Base-by-base conservation (phyloP, 2,888 invertebrate species). In the Drosophila aldrichi region DNA sequence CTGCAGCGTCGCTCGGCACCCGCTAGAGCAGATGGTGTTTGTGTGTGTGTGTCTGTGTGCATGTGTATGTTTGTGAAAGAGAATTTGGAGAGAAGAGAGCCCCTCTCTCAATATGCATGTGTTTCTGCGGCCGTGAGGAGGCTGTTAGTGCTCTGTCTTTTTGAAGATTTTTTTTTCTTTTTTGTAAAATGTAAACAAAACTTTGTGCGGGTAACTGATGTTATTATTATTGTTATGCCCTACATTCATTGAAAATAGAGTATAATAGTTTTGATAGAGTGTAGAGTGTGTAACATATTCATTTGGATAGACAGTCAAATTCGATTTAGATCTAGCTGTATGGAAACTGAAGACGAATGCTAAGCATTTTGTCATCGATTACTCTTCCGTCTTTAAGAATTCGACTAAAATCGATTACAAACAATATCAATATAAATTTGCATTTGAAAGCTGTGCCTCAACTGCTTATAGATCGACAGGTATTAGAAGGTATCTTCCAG, bases 181-280 rank as follows among this genome's bases (percentile, higher is more conserved):
- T 38, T 52, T 36, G 79, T 82, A 82, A 82, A 67, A 73, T 82
- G 82, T 85, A 83, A 85, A 85, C 81, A 83, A 85, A 81, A 62
- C 77, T 32, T 59, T 59, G 36, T 67, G 44, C 49, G 54, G 56
- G 51, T 59, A 51, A 49, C 43, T 69, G 41, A 54, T 58, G 57
- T 57, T 62, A 36, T 63, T 63, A 18, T 57, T 73, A 68, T 72
- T 71, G 58, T 67, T n/a, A 49, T 49, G 34, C 49, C 49, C 49
- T 49, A 34, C 14, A 34, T 49, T 20, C 3, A 34, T 49, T 12
- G 8, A 7, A 18, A 18, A 18, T 32, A 1, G 2, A 34, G 49
- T 34, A 14, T 34, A 14, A 20, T 20, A 8, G 1, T 8, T 49
- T 34, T 34, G 0, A 18, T 34, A 7, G 20, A 32, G 20, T 49